Conservation (phyloP, 2,888 invertebrate genomes). For the Synergus itoensis region DNA sequence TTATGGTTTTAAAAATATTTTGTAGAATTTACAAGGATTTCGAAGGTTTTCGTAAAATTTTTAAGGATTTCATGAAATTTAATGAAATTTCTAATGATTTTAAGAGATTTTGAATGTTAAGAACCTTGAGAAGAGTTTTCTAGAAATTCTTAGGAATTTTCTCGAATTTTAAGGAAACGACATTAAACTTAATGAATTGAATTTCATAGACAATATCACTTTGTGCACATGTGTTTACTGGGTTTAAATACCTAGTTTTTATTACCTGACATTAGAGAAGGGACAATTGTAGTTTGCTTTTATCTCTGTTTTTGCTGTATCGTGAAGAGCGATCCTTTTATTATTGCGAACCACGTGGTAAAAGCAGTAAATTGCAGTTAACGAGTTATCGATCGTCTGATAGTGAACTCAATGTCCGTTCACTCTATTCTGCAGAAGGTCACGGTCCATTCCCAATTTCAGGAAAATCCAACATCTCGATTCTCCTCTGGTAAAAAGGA, state of each 20-base stretch:
- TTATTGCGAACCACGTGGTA: conserved; percentile 24
- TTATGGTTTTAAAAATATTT: too few relatives aligned
- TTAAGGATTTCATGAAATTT: too few relatives aligned
- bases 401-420: conserved; percentile 19
- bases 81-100: too few relatives aligned
- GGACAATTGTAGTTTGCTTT: conserved; percentile 15
- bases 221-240: not conserved
- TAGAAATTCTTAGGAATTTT: not conserved
- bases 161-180: not conserved
- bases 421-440: conserved; percentile 18
- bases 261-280: not conserved
- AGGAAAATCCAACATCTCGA: not conserved
- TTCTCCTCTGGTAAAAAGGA: not conserved
- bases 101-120: too few relatives aligned
- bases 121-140: too few relatives aligned
- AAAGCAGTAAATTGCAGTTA: conserved; percentile 35
- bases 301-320: conserved; percentile 24
- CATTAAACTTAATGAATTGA: not conserved
- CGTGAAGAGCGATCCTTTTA: conserved; percentile 26
- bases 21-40: too few relatives aligned
- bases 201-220: not conserved
- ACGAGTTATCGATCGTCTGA: conserved; percentile 37
- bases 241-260: not conserved
- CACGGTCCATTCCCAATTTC: conserved; percentile 11
- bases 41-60: too few relatives aligned